Conservation (phyloP, 2,113 vertebrate genomes). For the Tupaia tana region DNA sequence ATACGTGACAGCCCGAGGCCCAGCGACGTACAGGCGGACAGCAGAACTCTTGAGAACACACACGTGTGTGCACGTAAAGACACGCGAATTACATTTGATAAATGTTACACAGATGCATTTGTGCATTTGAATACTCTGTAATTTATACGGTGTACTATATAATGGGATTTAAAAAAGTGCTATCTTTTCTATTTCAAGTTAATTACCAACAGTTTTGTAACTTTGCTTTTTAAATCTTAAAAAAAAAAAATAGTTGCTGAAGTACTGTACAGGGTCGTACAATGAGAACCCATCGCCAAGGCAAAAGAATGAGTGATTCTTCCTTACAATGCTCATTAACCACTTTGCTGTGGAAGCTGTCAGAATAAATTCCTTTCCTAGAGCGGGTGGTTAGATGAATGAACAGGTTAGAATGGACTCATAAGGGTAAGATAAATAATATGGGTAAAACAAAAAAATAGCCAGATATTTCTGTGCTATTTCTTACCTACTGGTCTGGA, state of each 20-base stretch:
- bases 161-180: slow-evolving; percentile 95
- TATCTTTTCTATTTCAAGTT: slow-evolving; percentile 98
- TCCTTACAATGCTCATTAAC: slow-evolving; percentile 85
- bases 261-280: slow-evolving; percentile 97
- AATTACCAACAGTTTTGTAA: slow-evolving; percentile 97
- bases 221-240: slow-evolving; percentile 96
- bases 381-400: slow-evolving; percentile 72
- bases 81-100: slow-evolving; percentile 90
- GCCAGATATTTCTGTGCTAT: slow-evolving; percentile 49
- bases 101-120: slow-evolving; percentile 91
- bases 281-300: slow-evolving; percentile 91
- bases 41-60: slow-evolving; percentile 74
- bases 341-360: slow-evolving; percentile 86
- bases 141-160: slow-evolving; percentile 99
- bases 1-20: slow-evolving; percentile 92
- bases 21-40: slow-evolving; percentile 40
- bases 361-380: slow-evolving; percentile 79
- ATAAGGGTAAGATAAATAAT: slow-evolving; percentile 49
- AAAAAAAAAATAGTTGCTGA: slow-evolving; percentile 89
- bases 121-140: slow-evolving; percentile 93
- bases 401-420: slow-evolving; percentile 79
- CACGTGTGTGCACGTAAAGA: slow-evolving; percentile 70
- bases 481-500: slow-evolving; percentile 75
- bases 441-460: slow-evolving; percentile 54
- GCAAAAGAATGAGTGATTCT: slow-evolving; percentile 86